Base-by-base conservation (phyloP, 2,888 invertebrate species). In the Ypsolopha sequella region DNA sequence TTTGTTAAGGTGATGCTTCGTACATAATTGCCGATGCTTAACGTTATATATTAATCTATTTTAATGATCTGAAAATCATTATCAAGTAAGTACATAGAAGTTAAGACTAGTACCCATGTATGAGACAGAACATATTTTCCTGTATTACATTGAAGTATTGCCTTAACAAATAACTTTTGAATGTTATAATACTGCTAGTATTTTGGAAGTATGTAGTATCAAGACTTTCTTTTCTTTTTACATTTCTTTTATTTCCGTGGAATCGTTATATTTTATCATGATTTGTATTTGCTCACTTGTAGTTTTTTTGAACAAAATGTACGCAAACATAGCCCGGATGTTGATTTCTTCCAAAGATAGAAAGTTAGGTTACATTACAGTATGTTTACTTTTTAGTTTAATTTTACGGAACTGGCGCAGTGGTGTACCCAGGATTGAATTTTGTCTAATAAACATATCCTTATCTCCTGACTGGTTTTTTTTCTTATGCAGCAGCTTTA, bases 401-500 rank as follows among this genome's bases (percentile, higher is more conserved):
- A 72, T 48, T 66, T 65, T 41, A 66, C 63, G 72, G 68, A 70
- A 62, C 68, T 59, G 57, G 55, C 56, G 51, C 63, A 65, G 62
- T 54, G 58, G 68, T 67, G 79, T 50, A 41, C 65, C 68, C 60
- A 68, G 69, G 71, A 73, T 78, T 78, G 77, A 76, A 78, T 75
- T 78, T 75, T 81, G 80, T 84, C 76, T 82, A 84, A 82, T 85
- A 84, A 84, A 84, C 85, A 85, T 84, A 85, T 85, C 84, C 71
- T 78, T 82, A 82, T 82, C 80, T 76, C 76, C 69, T 66, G 66
- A 68, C 56, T n/a, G 53, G 62, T 65, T 65, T 65, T 62, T 72
- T 70, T 68, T 65, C 54, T 54, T 34, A 41, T 51, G 6, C 34
- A 34, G 4, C 24, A n/a, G 10, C 44, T 44, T 51, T 56, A 53